These are phyloP conservation scores for Carcina quercana DNA, from an alignment of 2,888 invertebrate genomes.

Conservation along the genomic window DNA sequence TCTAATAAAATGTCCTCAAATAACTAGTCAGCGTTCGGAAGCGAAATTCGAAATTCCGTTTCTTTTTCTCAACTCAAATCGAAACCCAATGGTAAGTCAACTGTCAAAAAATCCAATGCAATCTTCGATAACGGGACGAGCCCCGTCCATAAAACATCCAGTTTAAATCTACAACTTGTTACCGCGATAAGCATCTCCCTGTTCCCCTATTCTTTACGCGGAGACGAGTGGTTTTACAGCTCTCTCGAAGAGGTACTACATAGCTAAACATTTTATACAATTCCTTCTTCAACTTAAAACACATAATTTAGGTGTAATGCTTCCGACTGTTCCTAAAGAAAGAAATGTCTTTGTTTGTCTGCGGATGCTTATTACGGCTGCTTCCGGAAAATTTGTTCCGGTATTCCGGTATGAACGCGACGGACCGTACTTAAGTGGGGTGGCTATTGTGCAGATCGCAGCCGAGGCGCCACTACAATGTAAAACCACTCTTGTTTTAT, in stretches of 20 bases:
- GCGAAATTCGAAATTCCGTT: not conserved
- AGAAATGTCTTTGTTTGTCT: constrained; percentile 61
- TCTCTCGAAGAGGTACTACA: too few relatives aligned
- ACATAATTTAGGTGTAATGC: constrained; percentile 48
- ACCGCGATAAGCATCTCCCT: constrained; percentile 8
- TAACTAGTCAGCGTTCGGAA: constrained; percentile 15
- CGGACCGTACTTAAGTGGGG: constrained; percentile 60
- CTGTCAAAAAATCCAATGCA: too few relatives aligned
- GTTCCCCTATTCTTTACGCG: not conserved
- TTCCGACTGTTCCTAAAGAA: constrained; percentile 49
- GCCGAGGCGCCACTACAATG: constrained; percentile 41
- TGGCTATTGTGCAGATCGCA: constrained; percentile 48
- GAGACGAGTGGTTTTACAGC: too few relatives aligned
- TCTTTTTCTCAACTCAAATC: too few relatives aligned
- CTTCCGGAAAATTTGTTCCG: constrained; percentile 48
- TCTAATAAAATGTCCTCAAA: constrained; percentile 24
- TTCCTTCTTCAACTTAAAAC: constrained; percentile 35
- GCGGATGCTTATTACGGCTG: constrained; percentile 59
- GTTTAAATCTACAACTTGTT: constrained; percentile 6
- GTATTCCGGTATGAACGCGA: constrained; percentile 47
- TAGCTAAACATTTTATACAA: too few relatives aligned
- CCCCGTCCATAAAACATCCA: constrained; percentile 4
- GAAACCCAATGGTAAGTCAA: too few relatives aligned
- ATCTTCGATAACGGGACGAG: too few relatives aligned
- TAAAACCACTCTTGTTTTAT: constrained; percentile 60